Evolutionary conservation across 2,797 vertebrate species (phyloP), one percentile per base, ranked within the genome.

Genomic region (Helicolenus hilgendorfi): DNA sequence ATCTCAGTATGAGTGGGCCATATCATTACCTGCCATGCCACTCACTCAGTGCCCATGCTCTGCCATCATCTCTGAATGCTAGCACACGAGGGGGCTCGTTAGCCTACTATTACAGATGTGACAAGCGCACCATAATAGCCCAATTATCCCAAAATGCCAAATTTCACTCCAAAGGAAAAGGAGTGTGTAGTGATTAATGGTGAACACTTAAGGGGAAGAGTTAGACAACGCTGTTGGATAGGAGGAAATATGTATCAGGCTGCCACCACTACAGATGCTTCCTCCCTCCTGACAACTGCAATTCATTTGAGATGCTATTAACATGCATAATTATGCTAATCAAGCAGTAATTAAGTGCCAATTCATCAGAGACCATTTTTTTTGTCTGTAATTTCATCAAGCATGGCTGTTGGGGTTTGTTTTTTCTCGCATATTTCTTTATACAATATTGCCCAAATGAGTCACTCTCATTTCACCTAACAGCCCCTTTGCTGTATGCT

Each of bases 301-400:
- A 99, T 99, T 99, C 98, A 99, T 99, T 99, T 98, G 98, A 98
- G 98, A 99, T 98, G 98, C 98, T 98, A 99, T 99, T 99, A 99
- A 98, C 98, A 99, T 99, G 98, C 98, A 98, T 99, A 99, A 99
- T 99, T 99, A 99, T 99, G 98, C 98, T 99, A 99, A 99, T 99
- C 98, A 99, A 98, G 98, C 98, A 97, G 98, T 99, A 99, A 99
- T 99, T 99, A 99, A 99, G 98, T 98, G 98, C 97, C 98, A 98
- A 98, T 98, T 99, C 98, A 99, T 98, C 98, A 97, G 98, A 98
- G 98, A 98, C 98, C 97, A 97, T 98, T 98, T 97, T 70, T 70
- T 98, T 98, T 98, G 98, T 98, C 98, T 98, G 98, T 98, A 98
- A 98, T 99, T 99, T 98, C 97, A 98, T 98, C 97, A 97, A 98